Conservation (phyloP, 2,888 invertebrate species). For the Tortricodes alternella region DNA sequence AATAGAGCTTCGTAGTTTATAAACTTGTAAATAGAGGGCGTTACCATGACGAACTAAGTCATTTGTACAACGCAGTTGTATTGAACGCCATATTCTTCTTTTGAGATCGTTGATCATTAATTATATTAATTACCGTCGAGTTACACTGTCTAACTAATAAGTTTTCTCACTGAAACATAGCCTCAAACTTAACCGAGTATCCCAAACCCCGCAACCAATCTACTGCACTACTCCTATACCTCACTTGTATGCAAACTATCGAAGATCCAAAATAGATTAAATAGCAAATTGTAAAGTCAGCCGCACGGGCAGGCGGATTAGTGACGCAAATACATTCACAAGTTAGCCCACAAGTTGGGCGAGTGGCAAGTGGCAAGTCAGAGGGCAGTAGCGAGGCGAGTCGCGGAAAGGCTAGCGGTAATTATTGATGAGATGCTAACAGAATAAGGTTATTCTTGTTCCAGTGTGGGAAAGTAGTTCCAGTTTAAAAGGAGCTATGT, state of each 20-base stretch:
- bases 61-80: no score
- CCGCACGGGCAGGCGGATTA: constrained; percentile 27
- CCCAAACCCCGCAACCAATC: no score
- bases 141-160: background rate
- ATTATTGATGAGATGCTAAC: constrained; percentile 22
- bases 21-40: no score
- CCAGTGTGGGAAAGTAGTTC: background rate
- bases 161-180: background rate
- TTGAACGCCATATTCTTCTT: no score
- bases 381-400: background rate
- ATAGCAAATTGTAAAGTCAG: constrained; percentile 28
- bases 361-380: background rate
- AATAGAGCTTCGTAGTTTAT: no score
- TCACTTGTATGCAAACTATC: constrained; percentile 5
- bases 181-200: background rate
- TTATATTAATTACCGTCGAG: background rate
- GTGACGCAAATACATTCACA: constrained; percentile 17
- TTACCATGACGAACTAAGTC: no score
- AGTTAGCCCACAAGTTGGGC: constrained; percentile 20
- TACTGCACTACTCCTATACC: background rate
- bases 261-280: constrained; percentile 30
- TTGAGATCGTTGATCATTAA: no score
- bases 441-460: constrained; percentile 1
- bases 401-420: background rate
- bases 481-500: no score